A percentile compares a stretch with the other conserved stretches of the same genome.
These are phyloP conservation scores for Thereva nobilitata DNA, from an alignment of 2,888 invertebrate species.

Conservation along the genomic window DNA sequence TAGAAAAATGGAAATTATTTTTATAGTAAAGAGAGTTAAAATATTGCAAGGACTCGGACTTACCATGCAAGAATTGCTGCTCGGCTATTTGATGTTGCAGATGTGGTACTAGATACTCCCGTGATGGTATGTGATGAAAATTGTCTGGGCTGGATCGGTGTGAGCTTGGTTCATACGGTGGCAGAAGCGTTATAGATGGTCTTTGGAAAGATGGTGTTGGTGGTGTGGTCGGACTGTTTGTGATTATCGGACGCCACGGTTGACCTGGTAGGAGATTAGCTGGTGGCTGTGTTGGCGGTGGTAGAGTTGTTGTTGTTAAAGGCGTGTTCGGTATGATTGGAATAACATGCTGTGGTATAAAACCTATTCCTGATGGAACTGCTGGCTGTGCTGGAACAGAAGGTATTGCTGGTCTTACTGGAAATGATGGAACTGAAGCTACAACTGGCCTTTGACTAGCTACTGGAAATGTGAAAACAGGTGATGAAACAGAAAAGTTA, in stretches of 20 bases:
- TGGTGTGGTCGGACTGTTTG: not conserved
- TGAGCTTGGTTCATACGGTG: slow-evolving; percentile 16
- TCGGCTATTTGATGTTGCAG: slow-evolving; percentile 15
- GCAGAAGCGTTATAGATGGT: slow-evolving; percentile 11
- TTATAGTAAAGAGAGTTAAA: not conserved
- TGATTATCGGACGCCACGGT: slow-evolving; percentile 11
- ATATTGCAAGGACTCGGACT: not conserved
- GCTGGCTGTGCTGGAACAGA: slow-evolving; percentile 6
- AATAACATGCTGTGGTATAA: slow-evolving; percentile 3
- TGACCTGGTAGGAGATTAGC: slow-evolving; percentile 6
- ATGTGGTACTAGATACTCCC: slow-evolving; percentile 15
- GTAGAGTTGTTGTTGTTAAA: not conserved
- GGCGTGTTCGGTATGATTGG: slow-evolving; percentile 7
- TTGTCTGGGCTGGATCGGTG: slow-evolving; percentile 3
- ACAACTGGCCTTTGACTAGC: not conserved
- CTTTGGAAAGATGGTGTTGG: slow-evolving; percentile 10
- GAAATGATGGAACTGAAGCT: slow-evolving; percentile 4
- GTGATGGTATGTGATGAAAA: slow-evolving; percentile 3
- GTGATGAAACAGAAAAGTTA: not conserved
- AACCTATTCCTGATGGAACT: not conserved
- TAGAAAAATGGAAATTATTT: not conserved
- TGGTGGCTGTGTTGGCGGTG: slow-evolving; percentile 5
- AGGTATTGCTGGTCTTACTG: slow-evolving; percentile 9
- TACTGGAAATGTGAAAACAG: not conserved
- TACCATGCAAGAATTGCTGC: slow-evolving; percentile 12